Base-by-base conservation (phyloP, 2,888 invertebrate species). In the Pseudanteris insignis region DNA sequence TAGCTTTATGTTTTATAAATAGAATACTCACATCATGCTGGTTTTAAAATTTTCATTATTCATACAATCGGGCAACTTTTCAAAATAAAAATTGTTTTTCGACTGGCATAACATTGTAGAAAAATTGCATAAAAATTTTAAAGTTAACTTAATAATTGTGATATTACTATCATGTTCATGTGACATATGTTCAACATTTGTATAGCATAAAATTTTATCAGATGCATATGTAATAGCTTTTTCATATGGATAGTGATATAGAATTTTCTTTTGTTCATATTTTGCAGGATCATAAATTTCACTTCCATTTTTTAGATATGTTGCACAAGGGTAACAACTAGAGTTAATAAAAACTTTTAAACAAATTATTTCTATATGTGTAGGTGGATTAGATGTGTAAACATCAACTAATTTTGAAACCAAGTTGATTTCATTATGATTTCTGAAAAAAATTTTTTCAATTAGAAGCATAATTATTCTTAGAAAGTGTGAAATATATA, bases 61-160 rank as follows among this genome's bases (percentile, higher is more conserved):
- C 29, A 77, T 46, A 38, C 53, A 70, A 34, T 46, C 43, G 11
- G 67, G 67, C 21, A 67, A 33, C 18, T 54, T 40, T 15, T 67
- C 41, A 9, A 47, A 44, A 9, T 65, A 46, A 12, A 51, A 33
- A 21, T 46, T 51, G 14, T 8, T 59, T 9, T 2, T 40, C 38
- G 65, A 51, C 12, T 68, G 43, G 28, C 66, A 70, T n/a, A 71
- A 70, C 37, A 70, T 71, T 11, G 71, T 69, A 34, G 70, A 64
- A 18, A 77, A 65, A 68, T 79, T 79, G 37, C 76, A 76, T 10
- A 79, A 58, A 55, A 79, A 79, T 41, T 76, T 74, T 28, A 78
- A 50, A 32, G 69, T 63, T 30, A 74, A 47, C 51, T 72, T 73
- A 11, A 77, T 46, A 15, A 76, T 5, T 12, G 11, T 60, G 47